A percentile compares a stretch with the other conserved stretches of the same genome.
Evolutionary conservation across 2,797 vertebrate species (phyloP).

Genomic region (Karalla daura): DNA sequence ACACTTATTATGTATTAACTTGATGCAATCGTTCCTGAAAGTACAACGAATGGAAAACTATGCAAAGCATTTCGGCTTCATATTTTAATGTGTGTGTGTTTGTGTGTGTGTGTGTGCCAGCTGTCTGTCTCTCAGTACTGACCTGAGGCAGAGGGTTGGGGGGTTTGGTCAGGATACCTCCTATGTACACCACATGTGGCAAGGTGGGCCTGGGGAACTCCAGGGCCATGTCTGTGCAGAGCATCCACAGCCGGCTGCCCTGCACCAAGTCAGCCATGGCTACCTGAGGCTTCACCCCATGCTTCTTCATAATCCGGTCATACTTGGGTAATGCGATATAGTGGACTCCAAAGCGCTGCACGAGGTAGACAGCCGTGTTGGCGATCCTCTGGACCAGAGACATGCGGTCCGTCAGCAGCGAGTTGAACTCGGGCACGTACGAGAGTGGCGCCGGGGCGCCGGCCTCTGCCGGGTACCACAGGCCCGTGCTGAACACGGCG

Average conservation of each 20-base stretch:
- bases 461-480: conserved; percentile 98
- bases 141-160: conserved; percentile 94
- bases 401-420: conserved; percentile 96
- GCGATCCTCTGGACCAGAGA: conserved; percentile 90
- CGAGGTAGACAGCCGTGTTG: conserved; percentile 93
- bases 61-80: no score
- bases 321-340: conserved; percentile 96
- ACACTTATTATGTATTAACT: no score
- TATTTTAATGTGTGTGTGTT: no score
- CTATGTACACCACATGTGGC: conserved; percentile 97
- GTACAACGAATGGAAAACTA: no score
- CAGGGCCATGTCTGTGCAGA: conserved; percentile 96
- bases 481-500: conserved; percentile 96
- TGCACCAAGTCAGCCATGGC: conserved; percentile 96
- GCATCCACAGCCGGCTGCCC: conserved; percentile 96
- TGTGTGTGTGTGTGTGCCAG: neutral
- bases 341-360: conserved; percentile 94
- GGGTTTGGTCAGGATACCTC: conserved; percentile 96
- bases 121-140: conserved; percentile 72
- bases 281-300: conserved; percentile 87
- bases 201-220: conserved; percentile 97
- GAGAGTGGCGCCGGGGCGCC: conserved; percentile 95
- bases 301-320: conserved; percentile 94
- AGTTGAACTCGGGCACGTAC: conserved; percentile 99
- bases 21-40: no score